phyloP scores from a whole-genome alignment of 2,113 vertebrate genomes.

The Nyctibius bracteatus region DNA sequence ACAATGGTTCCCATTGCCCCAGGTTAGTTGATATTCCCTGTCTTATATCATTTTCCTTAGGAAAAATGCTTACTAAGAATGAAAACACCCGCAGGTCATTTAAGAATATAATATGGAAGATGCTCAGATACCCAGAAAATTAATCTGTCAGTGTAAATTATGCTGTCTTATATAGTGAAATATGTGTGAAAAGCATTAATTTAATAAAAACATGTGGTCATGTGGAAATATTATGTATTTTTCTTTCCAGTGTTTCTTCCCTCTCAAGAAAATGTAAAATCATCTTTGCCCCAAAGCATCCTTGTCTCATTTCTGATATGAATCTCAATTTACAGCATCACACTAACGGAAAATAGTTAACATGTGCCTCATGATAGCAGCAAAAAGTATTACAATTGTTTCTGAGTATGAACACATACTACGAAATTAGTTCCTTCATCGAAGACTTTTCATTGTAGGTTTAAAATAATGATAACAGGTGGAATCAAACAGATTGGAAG shows the following conservation, averaged over 20 bases:
- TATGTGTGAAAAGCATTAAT: neutral
- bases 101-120: neutral
- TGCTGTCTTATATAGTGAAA: neutral
- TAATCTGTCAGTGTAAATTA: neutral
- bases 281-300: neutral
- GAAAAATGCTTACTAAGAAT: neutral
- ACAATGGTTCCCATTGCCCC: neutral
- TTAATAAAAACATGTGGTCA: neutral
- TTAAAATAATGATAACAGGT: slow-evolving; percentile 32
- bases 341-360: neutral
- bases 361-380: neutral
- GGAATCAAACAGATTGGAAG: slow-evolving; percentile 42
- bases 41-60: neutral
- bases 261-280: neutral
- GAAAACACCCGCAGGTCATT: neutral
- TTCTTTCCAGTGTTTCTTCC: neutral
- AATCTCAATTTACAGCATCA: neutral
- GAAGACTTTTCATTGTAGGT: neutral
- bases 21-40: neutral
- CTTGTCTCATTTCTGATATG: neutral
- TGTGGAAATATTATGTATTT: neutral
- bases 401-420: neutral
- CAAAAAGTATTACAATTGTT: neutral
- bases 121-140: neutral
- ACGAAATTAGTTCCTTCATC: neutral